Base-by-base conservation (phyloP, 1,140 invertebrate species). In the Trichonephila clavata region DNA sequence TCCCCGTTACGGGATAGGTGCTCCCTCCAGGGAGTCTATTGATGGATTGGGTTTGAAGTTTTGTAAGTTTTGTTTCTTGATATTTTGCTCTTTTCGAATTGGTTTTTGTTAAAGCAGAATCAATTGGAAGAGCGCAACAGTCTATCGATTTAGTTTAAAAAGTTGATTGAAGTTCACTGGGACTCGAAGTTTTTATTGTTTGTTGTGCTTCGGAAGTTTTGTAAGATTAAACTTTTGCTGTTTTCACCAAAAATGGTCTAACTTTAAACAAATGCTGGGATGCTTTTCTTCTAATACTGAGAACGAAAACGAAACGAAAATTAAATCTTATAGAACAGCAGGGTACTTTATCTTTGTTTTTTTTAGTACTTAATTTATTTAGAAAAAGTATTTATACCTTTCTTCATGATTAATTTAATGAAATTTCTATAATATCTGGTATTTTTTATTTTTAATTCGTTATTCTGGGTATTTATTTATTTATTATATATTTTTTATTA, bases 101-200 rank as follows among this genome's bases (percentile, higher is more conserved):
- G 50, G 50, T 71, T 77, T 77, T 77, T 77, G 10, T 14, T 18
- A 77, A 77, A 39, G 32, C 2, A 39, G 16, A 77, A 77, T 39
- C 71, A 77, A 77, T 77, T 32, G 68, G 68, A 32, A 77, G 16
- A 77, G 68, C 68, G 68, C 68, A 77, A 77, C 68, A 77, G 68
- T 32, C 24, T 14, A 77, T 77, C 68, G 68, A 77, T 71, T 71
- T 65, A 4, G 7, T 5, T 65, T 77, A 18, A 24, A 27, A 77
- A 77, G 68, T 77, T 77, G 68, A 77, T 77, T 77, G 24, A 77
- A 77, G 68, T 77, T 77, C 68, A 77, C 16, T 77, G 24, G 68
- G 68, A 77, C 18, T 77, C 68, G 14, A 77, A 77, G 68, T 77
- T 77, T 27, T 32, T 77, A 1, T 32, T 77, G 24, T 77, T 39